Evolutionary conservation across 2,113 vertebrate genomes (phyloP).

Genomic region (Fregata magnificens): DNA sequence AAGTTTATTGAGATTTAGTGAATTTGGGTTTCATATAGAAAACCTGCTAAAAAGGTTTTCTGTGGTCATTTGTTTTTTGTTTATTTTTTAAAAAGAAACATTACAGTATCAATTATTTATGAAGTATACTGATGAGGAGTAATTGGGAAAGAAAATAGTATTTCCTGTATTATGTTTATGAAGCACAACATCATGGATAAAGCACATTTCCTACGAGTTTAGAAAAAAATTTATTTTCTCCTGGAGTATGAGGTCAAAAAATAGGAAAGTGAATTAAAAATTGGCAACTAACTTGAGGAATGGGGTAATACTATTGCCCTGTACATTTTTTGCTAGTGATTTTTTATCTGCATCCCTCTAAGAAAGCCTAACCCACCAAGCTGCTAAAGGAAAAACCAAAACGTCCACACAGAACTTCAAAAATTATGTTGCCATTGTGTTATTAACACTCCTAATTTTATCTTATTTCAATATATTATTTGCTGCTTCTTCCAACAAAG

Average conservation of each 20-base stretch:
- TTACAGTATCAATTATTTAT: constrained; percentile 19
- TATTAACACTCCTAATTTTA: not conserved
- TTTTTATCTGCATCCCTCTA: not conserved
- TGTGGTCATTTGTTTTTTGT: not conserved
- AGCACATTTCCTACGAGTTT: not conserved
- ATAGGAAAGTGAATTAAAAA: not conserved
- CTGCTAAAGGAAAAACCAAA: not conserved
- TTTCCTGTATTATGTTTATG: not conserved
- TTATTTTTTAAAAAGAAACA: not conserved
- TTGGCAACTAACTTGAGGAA: not conserved
- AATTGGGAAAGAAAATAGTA: constrained; percentile 4
- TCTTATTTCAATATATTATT: not conserved
- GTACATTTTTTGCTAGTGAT: not conserved
- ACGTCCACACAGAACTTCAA: not conserved
- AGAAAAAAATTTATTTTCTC: not conserved
- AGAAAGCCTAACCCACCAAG: not conserved
- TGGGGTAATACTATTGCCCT: not conserved
- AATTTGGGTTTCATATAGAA: constrained; percentile 31
- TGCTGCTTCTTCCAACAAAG: not conserved
- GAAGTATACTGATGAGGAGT: not conserved
- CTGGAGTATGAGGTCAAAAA: not conserved
- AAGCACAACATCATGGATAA: not conserved
- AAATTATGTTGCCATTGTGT: not conserved
- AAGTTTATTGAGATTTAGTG: constrained; percentile 40
- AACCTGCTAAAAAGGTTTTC: not conserved